Conservation (phyloP, 2,113 vertebrate genomes). For the Ramphastos sulfuratus region DNA sequence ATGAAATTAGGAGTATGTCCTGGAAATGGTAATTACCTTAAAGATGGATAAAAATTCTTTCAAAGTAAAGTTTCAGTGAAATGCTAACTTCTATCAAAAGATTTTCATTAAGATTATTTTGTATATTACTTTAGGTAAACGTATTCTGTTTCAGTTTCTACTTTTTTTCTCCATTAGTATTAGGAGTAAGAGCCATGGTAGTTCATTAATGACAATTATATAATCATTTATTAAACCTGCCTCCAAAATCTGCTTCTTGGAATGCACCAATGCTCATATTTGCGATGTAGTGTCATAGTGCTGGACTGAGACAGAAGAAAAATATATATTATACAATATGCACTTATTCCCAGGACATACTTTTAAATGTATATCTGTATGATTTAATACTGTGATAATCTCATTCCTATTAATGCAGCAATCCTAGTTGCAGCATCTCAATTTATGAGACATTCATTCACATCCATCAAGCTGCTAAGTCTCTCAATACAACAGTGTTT, state of each 20-base stretch:
- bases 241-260: not conserved
- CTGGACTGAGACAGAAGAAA: not conserved
- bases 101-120: not conserved
- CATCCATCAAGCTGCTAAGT: constrained; percentile 53
- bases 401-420: constrained; percentile 68
- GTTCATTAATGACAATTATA: not conserved
- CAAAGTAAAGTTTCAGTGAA: not conserved
- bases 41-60: not conserved
- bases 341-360: constrained; percentile 30
- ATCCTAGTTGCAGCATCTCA: constrained; percentile 55
- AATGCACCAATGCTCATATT: not conserved
- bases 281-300: not conserved
- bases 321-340: not conserved
- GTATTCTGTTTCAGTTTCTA: not conserved
- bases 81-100: not conserved
- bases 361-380: constrained; percentile 58
- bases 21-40: not conserved
- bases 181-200: not conserved
- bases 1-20: not conserved
- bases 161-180: not conserved
- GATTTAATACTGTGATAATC: constrained; percentile 70
- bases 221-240: not conserved
- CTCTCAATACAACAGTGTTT: constrained; percentile 53
- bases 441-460: constrained; percentile 56
- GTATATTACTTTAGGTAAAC: not conserved